phyloP scores from a whole-genome alignment of 2,113 vertebrate genomes.

The Pedionomus torquatus region DNA sequence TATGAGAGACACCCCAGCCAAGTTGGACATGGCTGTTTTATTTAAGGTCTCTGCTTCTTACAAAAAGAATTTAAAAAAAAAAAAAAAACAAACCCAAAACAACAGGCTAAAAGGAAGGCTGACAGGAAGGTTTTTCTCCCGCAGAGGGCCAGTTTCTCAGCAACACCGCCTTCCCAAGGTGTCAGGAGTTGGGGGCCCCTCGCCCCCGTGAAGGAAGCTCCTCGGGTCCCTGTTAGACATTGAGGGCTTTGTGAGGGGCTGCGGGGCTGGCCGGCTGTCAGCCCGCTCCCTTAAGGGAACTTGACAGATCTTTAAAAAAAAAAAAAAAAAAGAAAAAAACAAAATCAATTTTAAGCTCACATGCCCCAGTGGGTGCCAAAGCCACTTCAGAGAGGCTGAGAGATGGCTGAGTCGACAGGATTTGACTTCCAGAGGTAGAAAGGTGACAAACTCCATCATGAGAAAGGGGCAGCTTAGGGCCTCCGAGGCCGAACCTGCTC shows the following conservation, averaged over 20 bases:
- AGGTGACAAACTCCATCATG: slow-evolving; percentile 99
- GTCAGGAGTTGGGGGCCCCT: slow-evolving; percentile 78
- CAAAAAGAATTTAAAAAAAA: not conserved
- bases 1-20: not conserved
- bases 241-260: slow-evolving; percentile 83
- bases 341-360: slow-evolving; percentile 97
- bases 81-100: not conserved
- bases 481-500: slow-evolving; percentile 91
- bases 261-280: slow-evolving; percentile 84
- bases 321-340: slow-evolving; percentile 84
- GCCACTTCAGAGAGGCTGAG: slow-evolving; percentile 92
- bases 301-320: slow-evolving; percentile 88
- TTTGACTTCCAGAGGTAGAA: slow-evolving; percentile 96
- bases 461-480: slow-evolving; percentile 83
- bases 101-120: slow-evolving; percentile 21
- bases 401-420: slow-evolving; percentile 93
- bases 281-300: slow-evolving; percentile 89
- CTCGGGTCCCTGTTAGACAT: slow-evolving; percentile 86
- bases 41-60: not conserved
- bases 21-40: not conserved
- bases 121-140: slow-evolving; percentile 64
- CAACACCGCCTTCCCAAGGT: slow-evolving; percentile 76
- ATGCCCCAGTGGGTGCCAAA: slow-evolving; percentile 95
- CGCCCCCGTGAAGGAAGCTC: slow-evolving; percentile 78
- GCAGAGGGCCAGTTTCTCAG: slow-evolving; percentile 78